phyloP scores from a whole-genome alignment of 1,140 invertebrate genomes.

The Brachionus rotundiformis region DNA sequence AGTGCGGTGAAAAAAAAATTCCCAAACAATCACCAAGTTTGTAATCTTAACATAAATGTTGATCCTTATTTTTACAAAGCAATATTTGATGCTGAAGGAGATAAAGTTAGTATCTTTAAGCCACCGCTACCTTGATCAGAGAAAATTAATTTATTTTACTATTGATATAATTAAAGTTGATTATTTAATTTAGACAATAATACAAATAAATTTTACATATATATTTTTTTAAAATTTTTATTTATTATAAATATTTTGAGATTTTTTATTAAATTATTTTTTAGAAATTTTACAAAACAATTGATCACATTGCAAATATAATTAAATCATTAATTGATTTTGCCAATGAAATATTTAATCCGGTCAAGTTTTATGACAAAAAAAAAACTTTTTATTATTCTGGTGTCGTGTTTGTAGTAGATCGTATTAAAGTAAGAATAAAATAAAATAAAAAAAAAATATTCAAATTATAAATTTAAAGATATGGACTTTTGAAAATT shows the following conservation, averaged over 20 bases:
- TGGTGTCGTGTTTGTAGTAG: not conserved
- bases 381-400: not conserved
- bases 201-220: no score
- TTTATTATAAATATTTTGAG: not conserved
- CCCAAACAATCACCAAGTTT: not conserved
- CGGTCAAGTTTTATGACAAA: not conserved
- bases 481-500: conserved; percentile 22
- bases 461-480: not conserved
- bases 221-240: not conserved
- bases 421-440: conserved; percentile 23
- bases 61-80: conserved; percentile 15
- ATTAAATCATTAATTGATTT: not conserved
- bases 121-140: no score
- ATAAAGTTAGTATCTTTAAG: conserved; percentile 6
- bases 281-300: not conserved
- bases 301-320: not conserved
- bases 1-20: not conserved
- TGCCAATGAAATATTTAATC: conserved; percentile 15
- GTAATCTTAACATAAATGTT: not conserved
- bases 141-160: no score
- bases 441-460: no score
- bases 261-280: no score
- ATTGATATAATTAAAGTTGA: no score
- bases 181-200: no score
- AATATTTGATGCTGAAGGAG: not conserved